phyloP scores from a whole-genome alignment of 1,140 invertebrate species.

The Pachypeltis micranthus region DNA sequence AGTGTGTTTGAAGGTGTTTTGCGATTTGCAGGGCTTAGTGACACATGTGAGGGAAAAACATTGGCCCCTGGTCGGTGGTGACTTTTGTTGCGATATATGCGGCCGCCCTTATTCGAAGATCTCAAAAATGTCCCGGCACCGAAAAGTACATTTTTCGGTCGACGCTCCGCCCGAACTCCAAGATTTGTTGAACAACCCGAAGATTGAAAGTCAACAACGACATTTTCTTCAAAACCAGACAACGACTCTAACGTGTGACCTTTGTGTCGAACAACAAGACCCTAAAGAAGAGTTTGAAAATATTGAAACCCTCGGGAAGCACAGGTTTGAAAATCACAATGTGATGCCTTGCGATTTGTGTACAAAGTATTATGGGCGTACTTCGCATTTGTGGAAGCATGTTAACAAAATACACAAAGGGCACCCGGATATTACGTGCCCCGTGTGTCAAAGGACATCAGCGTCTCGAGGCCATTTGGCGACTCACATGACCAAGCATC shows the following conservation, averaged over 20 bases:
- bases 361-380: constrained; percentile 47
- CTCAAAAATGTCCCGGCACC: constrained; percentile 42
- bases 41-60: constrained; percentile 38
- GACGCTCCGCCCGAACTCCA: constrained; percentile 21
- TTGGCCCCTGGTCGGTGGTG: constrained; percentile 39
- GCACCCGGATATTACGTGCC: constrained; percentile 46
- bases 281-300: constrained; percentile 35
- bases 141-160: constrained; percentile 37
- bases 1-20: constrained; percentile 42
- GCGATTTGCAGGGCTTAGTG: constrained; percentile 36
- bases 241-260: constrained; percentile 8
- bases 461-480: constrained; percentile 45
- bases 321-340: constrained; percentile 41
- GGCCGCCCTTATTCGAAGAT: constrained; percentile 42
- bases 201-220: not conserved
- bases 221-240: constrained; percentile 9
- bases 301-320: constrained; percentile 42
- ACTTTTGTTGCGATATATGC: constrained; percentile 43
- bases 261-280: constrained; percentile 34
- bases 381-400: constrained; percentile 51
- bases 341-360: constrained; percentile 50
- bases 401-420: constrained; percentile 48
- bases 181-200: constrained; percentile 16
- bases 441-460: constrained; percentile 45
- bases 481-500: constrained; percentile 46